Base-by-base conservation (phyloP, 2,888 invertebrate genomes). In the Amiota mariae region DNA sequence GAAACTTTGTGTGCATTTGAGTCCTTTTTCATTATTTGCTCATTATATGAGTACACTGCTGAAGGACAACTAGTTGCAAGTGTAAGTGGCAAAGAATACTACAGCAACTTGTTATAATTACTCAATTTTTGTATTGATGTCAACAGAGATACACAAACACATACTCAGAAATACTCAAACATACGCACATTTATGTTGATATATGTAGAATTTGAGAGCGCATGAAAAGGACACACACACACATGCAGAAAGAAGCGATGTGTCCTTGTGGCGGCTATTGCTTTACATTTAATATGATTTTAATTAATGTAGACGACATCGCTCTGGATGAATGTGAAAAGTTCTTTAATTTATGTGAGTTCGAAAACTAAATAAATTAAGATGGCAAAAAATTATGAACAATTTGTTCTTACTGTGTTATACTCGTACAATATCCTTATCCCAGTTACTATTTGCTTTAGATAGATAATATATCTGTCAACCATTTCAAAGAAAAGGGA, bases 101-200 rank as follows among this genome's bases (percentile, higher is more conserved):
- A 46, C 12, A 36, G 63, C 63, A 46, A 46, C 24, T 36, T 46
- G 46, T 63, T 46, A 15, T 46, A 63, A 63, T 63, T 63, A 63
- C 63, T 63, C 63, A 63, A 36, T 46, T 13, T 36, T 63, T 63
- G 63, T 63, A 63, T 63, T 63, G 46, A 63, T 63, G 63, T 24
- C 63, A 20, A 63, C 63, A 63, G 12, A n/a, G 54, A 46, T 36
- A 36, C 46, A 15, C 36, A 36, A 9, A 12, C 12, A 63, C 13
- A 13, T 46, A 46, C 36, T 12, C 9, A 11, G 36, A 20, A 36
- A 63, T 18, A 20, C 18, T n/a, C 11, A 63, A n/a, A 1, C 46
- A 54, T 15, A 57, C 10, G 18, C 36, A 63, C 63, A 63, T 8
- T 6, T 11, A 20, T 24, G 20, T 59, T 4, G 4, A 36, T 36